phyloP scores from a whole-genome alignment of 2,113 vertebrate genomes.

The Grantiella picta region DNA sequence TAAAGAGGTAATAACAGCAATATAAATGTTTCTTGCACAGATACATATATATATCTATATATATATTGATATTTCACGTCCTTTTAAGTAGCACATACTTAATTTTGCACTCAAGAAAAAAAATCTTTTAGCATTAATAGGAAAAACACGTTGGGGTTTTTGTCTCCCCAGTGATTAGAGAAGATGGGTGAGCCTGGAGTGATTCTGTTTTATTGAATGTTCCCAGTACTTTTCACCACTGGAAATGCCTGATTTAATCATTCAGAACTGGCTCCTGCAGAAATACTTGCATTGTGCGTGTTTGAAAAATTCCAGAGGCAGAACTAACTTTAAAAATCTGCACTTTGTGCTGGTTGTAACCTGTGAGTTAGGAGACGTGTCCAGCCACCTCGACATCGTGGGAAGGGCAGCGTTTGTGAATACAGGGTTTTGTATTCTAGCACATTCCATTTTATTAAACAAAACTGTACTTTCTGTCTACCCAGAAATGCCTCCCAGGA shows the following conservation, averaged over 20 bases:
- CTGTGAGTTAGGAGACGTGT: background rate
- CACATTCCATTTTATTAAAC: background rate
- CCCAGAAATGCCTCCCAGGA: background rate
- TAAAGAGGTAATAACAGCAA: background rate
- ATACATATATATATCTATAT: background rate
- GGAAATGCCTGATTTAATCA: background rate
- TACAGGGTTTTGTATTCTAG: background rate
- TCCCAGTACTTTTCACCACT: background rate
- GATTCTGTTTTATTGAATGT: background rate
- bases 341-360: background rate
- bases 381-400: rapidly evolving
- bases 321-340: background rate
- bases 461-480: background rate
- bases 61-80: background rate
- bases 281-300: background rate
- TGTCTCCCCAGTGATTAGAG: background rate
- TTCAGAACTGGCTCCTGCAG: background rate
- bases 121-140: background rate
- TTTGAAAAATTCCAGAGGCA: background rate
- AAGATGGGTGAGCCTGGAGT: background rate
- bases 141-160: background rate
- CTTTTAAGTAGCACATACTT: background rate
- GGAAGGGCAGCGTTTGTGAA: background rate
- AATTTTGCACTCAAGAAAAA: background rate
- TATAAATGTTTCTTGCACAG: background rate